A percentile compares a stretch with the other conserved stretches of the same genome.
Conservation (phyloP, 2,797 vertebrate genomes). For the Nannoperca australis region DNA sequence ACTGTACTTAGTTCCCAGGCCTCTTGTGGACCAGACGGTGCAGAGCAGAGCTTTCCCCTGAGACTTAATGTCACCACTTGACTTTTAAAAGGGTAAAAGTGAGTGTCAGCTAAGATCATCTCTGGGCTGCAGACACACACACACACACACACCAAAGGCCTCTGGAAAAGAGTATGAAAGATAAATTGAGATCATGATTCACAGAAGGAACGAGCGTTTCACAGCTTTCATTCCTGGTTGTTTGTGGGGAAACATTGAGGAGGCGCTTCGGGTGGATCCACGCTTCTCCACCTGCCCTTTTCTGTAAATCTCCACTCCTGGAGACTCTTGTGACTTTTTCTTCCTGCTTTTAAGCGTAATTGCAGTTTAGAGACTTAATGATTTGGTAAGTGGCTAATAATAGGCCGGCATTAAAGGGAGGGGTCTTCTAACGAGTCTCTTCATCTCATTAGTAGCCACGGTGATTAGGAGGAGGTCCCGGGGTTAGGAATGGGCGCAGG, state of each 20-base stretch:
- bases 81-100: neutral
- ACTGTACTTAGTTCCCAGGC: neutral
- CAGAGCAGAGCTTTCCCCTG: neutral
- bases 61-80: neutral
- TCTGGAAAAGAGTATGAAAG: neutral
- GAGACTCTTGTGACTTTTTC: constrained; percentile 24
- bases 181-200: neutral
- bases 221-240: neutral
- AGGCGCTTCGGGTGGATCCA: neutral
- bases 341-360: constrained; percentile 56
- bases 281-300: neutral
- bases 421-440: constrained; percentile 76
- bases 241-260: neutral
- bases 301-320: neutral
- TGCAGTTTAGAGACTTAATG: constrained; percentile 78
- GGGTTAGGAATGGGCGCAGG: constrained; percentile 71
- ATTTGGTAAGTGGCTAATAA: constrained; percentile 77
- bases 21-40: neutral
- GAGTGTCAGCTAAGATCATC: neutral
- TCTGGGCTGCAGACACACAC: neutral
- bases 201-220: neutral
- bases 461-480: constrained; percentile 78
- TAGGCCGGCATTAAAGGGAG: constrained; percentile 63
- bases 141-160: neutral
- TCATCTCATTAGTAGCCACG: constrained; percentile 78